Evolutionary conservation across 2,888 invertebrate species (phyloP).

Genomic region (Chaitophorus viminalis): DNA sequence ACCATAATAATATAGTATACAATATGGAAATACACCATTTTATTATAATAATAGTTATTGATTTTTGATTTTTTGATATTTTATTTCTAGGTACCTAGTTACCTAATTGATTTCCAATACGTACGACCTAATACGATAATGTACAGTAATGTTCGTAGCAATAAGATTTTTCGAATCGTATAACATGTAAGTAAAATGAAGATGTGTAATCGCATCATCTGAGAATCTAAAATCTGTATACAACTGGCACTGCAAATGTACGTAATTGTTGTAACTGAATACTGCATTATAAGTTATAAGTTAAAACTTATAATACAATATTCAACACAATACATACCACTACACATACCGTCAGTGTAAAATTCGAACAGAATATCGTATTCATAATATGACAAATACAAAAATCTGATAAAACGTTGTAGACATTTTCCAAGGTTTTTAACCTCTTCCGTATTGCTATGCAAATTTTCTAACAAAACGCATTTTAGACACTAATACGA

Average conservation of each 20-base stretch:
- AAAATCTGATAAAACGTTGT: conserved; percentile 54
- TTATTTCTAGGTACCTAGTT: too few species aligned
- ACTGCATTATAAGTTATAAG: too few species aligned
- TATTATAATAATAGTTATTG: too few species aligned
- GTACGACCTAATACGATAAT: too few species aligned
- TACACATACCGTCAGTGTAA: not conserved
- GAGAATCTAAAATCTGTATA: not conserved
- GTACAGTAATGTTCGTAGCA: too few species aligned
- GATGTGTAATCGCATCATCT: not conserved
- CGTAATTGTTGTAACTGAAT: not conserved
- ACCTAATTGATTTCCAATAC: too few species aligned
- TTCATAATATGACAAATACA: conserved; percentile 7
- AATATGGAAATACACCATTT: too few species aligned
- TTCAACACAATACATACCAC: too few species aligned
- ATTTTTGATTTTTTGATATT: too few species aligned
- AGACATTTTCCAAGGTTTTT: conserved; percentile 45
- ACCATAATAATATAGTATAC: too few species aligned
- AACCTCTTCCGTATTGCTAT: conserved; percentile 53
- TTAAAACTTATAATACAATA: too few species aligned
- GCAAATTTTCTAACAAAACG: conserved; percentile 50
- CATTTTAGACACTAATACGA: conserved; percentile 53
- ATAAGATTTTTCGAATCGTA: too few species aligned
- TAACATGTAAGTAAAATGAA: not conserved
- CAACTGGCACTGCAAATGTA: not conserved
- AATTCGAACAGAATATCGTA: not conserved